A percentile compares a stretch with the other conserved stretches of the same genome.
These are phyloP conservation scores for Eretmochelys imbricata DNA, from an alignment of 2,113 vertebrate genomes.

Conservation along the genomic window DNA sequence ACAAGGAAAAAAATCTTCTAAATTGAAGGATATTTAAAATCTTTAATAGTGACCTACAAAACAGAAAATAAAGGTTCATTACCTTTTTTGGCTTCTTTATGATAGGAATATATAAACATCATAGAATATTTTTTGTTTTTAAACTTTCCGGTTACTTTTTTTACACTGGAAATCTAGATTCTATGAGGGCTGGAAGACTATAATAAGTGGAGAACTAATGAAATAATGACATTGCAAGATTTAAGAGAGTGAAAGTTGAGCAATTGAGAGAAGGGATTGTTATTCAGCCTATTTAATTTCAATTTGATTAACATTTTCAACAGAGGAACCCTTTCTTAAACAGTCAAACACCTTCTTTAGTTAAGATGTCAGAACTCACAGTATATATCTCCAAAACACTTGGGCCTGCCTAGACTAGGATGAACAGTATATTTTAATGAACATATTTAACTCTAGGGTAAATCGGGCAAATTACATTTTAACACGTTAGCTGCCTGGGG, in stretches of 20 bases:
- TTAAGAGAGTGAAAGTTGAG: not conserved
- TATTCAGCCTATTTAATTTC: not conserved
- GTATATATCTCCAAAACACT: not conserved
- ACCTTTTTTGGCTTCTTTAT: not conserved
- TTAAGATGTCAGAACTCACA: not conserved
- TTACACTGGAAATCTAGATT: not conserved
- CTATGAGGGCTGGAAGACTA: not conserved
- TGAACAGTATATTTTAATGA: not conserved
- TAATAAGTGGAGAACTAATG: not conserved
- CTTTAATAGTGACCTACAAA: not conserved
- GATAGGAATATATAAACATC: not conserved
- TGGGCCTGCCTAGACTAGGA: not conserved
- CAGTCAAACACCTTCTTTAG: not conserved
- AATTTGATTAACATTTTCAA: not conserved
- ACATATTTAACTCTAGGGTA: not conserved
- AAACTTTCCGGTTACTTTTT: not conserved
- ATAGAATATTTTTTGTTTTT: not conserved
- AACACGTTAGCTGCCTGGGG: not conserved
- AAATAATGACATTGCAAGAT: not conserved
- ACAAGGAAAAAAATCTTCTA: not conserved
- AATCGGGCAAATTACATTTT: not conserved
- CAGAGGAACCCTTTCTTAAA: not conserved
- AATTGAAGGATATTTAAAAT: not conserved
- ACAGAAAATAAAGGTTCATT: no score
- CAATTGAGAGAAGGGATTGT: not conserved